Evolutionary conservation across 2,797 vertebrate genomes (phyloP), one percentile per base, ranked within the genome.

Genomic region (Lophius americanus): DNA sequence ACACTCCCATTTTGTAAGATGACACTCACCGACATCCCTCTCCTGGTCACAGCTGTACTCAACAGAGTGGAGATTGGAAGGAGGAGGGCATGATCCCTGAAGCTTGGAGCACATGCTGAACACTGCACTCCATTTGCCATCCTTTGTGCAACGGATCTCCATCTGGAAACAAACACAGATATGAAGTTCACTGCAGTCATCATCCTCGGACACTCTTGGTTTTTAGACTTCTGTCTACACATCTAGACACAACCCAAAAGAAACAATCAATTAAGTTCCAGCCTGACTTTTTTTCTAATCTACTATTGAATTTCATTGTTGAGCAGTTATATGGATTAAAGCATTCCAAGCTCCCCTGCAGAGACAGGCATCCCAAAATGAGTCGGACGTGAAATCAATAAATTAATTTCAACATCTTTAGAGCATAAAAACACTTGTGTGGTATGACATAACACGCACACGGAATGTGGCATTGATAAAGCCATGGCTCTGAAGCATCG

Each of bases 21-120:
- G 38, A 4, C 23, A 64, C 96, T 95, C 85, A 99, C 98, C 97
- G 8, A 99, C 92, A 59, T 88, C 70, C 0, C 93, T 92, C 13
- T 96, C 96, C 42, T 95, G 88, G 51, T 96, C 93, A 36, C 98
- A 99, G 86, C 92, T 94, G 89, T 97, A 98, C 75, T 98, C 95
- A 62, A 99, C 92, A 0, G 89, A 91, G 79, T 97, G 95, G 68
- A 93, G 75, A 64, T 95, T 89, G 0, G 86, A 67, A 0, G 94
- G 96, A 0, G 89, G 68, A 0, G 87, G 88, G 57, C 98, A 99
- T 3, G 91, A 88, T 9, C 98, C 97, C 57, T 64, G 83, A 23
- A 98, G 83, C 33, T 76, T 93, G 67, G 94, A 88, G 38, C 98
- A 99, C 88, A 98, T 91, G 39, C 90, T 92, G 81, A 99, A 96